Base-by-base conservation (phyloP, 53 echinoderm and acorn worm genomes). In the Temnopleurus reevesii region DNA sequence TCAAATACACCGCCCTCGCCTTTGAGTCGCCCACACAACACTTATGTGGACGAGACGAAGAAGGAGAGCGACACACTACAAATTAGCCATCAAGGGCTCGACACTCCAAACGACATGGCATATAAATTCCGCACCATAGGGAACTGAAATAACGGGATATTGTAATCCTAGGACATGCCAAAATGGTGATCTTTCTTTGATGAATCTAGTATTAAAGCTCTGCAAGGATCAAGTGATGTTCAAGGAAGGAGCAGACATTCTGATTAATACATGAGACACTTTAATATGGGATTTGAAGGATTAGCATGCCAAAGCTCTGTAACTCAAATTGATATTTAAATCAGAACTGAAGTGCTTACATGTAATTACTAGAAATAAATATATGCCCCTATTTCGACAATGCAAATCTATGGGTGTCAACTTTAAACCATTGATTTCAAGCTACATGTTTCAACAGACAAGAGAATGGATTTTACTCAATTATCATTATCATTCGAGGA, bases 81-180 rank as follows among this genome's bases (percentile, higher is more conserved):
- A 65, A 71, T 71, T 36, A 71, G 41, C 71, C 71, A 71, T 71
- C 41, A 21, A 71, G 43, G 71, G 43, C 71, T n/a, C 41, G 71
- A 71, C 71, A 71, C 71, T 71, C 41, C 71, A 71, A 71, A 38
- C 23, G 41, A 41, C 71, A 71, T 38, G 36, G 71, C 71, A 71
- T 41, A 36, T 71, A n/a, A 41, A 41, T 71, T 71, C 71, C 43
- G 6, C 41, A 41, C 71, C 71, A 71, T 41, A 8, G 4, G 71
- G 71, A 41, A 71, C 41, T 71, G 43, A 21, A 71, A 43, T 38
- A 71, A 71, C 71, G 41, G 71, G 8, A 35, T n/a, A 41, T 38
- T 43, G 71, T 38, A 71, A 71, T 71, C 23, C 71, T 38, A 71
- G 38, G 21, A 71, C 21, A 41, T 36, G 23, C n/a, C 36, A 36